These are phyloP conservation scores for Conops quadrifasciatus DNA, from an alignment of 2,888 invertebrate species.

Conservation along the genomic window DNA sequence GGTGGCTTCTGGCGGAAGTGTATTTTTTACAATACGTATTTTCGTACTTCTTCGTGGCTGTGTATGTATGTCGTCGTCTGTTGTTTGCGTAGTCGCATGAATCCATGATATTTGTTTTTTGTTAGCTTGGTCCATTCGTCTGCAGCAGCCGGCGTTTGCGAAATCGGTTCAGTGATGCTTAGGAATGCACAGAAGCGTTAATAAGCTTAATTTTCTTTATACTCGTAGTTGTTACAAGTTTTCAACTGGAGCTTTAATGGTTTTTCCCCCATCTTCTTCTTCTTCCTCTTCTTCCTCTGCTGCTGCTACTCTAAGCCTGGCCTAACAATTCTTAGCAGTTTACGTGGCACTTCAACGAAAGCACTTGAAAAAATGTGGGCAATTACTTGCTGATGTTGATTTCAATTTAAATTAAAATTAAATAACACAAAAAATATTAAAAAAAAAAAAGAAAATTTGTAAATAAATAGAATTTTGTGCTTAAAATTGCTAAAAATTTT, in stretches of 20 bases:
- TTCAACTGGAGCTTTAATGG: background rate
- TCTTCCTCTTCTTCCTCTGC: background rate
- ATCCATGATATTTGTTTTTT: no score
- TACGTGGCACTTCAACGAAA: slow-evolving; percentile 26
- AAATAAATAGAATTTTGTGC: background rate
- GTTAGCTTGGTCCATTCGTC: background rate
- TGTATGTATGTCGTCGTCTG: slow-evolving; percentile 4
- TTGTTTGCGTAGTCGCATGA: background rate
- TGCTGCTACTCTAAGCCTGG: background rate
- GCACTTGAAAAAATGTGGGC: background rate
- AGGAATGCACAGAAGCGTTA: slow-evolving; percentile 22
- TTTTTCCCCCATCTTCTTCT: slow-evolving; percentile 2
- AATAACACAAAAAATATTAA: background rate
- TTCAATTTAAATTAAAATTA: background rate
- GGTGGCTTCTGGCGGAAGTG: no score
- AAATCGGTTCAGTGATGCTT: background rate
- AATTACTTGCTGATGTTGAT: slow-evolving; percentile 10
- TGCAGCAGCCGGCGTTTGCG: background rate
- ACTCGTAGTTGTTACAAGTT: slow-evolving; percentile 15
- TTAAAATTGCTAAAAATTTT: background rate
- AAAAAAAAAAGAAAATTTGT: background rate
- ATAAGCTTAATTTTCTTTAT: slow-evolving; percentile 16
- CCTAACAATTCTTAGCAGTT: slow-evolving; percentile 1
- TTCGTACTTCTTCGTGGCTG: background rate
- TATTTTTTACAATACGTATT: background rate